Evolutionary conservation across 92 coral and sea anemone genomes (phyloP).

Genomic region (Porites lobata): DNA sequence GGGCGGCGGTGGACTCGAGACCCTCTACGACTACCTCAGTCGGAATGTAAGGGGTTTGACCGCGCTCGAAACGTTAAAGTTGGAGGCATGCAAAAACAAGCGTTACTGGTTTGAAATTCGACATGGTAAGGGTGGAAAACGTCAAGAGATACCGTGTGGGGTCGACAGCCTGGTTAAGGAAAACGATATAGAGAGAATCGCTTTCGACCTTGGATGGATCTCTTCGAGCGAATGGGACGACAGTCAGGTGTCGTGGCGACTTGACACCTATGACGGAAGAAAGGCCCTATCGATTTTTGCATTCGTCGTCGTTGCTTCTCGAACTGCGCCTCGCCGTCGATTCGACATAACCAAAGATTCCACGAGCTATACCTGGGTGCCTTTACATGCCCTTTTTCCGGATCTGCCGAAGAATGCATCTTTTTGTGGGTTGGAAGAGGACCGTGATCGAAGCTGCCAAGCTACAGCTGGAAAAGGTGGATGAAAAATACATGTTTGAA

Average conservation of each 20-base stretch:
- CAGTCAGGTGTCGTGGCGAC: neutral
- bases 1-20: neutral
- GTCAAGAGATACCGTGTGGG: neutral
- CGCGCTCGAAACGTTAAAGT: neutral
- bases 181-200: neutral
- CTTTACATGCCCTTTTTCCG: conserved; percentile 2
- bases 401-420: neutral
- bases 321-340: neutral
- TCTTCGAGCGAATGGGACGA: neutral
- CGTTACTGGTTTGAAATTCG: neutral
- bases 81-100: neutral
- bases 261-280: neutral
- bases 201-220: neutral
- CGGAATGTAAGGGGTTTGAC: neutral
- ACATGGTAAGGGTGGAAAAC: neutral
- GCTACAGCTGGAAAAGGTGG: neutral
- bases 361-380: neutral
- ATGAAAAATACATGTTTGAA: conserved; percentile 16
- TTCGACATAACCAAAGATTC: neutral
- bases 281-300: neutral
- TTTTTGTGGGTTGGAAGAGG: conserved; percentile 6
- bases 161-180: neutral
- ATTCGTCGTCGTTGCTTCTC: conserved; percentile 1
- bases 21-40: neutral
- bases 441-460: neutral